Base-by-base conservation (phyloP, 2,113 vertebrate genomes). In the Lates calcarifer region DNA sequence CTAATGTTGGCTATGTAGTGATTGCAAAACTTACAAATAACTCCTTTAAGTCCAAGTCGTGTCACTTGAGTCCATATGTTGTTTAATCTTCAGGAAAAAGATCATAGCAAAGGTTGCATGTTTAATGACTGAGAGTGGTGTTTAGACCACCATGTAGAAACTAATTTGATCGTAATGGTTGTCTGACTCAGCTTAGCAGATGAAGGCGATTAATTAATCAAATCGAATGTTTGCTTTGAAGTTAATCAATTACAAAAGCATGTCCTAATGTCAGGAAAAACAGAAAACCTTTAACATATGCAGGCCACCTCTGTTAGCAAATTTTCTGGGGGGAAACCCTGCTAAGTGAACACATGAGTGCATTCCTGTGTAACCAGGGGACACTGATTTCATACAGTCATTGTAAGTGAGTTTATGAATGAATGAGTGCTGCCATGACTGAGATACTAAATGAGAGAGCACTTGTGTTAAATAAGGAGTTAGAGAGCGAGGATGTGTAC, bases 331-430 rank as follows among this genome's bases (percentile, higher is more conserved):
- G 69, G 60, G 28, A 70, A 79, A 82, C 49, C 33, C 65, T 47
- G 39, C 20, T n/a, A 24, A 65, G 17, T 37, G 26, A 72, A 62
- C 45, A 71, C 4, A n/a, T 10, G 11, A 62, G 60, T 28, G 65
- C 41, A 51, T 83, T 80, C 67, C 64, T 53, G 65, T 57, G 60
- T 11, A 51, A 60, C 12, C n/a, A 26, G 12, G 49, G 47, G 78
- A 64, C 49, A 3, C 49, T 14, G 1, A 20, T 47, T 37, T 77
- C 26, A 31, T 15, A 28, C 24, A 41, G 73, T 20, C 18, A 63
- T 18, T 58, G 65, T 69, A 53, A 12, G 11, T 31, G 49, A 29
- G 22, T 56, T 68, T 69, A 64, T 73, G 61, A 75, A 58, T 68
- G 62, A 73, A 77, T 31, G 55, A 64, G 39, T 7, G 28, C 39